A percentile compares a stretch with the other conserved stretches of the same genome.
Conservation (phyloP, 2,888 invertebrate genomes). For the Pseudococcus longispinus region DNA sequence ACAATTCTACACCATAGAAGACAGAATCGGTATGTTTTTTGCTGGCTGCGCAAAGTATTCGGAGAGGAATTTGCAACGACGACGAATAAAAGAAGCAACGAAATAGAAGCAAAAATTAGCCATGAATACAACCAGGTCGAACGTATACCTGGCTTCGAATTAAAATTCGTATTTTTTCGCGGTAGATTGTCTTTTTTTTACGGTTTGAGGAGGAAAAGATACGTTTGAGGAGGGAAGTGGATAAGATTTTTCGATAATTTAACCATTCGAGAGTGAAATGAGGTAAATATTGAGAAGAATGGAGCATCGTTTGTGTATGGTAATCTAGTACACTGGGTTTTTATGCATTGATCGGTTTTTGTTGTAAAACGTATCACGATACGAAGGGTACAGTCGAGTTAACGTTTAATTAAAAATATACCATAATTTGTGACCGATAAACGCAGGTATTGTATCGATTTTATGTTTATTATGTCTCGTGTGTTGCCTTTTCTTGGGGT, state of each 20-base stretch:
- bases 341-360: constrained; percentile 30
- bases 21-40: not conserved
- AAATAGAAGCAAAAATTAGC: not conserved
- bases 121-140: not conserved
- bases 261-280: not conserved
- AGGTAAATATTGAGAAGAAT: not conserved
- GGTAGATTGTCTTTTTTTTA: not conserved
- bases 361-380: not conserved
- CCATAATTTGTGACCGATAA: constrained; percentile 29
- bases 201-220: not conserved
- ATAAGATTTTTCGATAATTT: not conserved
- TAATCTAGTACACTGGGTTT: not conserved
- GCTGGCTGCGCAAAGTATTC: not conserved
- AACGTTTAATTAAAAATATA: constrained; percentile 17
- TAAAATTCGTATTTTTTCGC: not conserved
- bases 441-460: not conserved
- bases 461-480: not conserved
- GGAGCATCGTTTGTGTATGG: not conserved
- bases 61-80: not conserved
- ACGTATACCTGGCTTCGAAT: not conserved
- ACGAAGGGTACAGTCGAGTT: not conserved
- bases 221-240: not conserved
- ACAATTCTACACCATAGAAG: not conserved
- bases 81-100: not conserved
- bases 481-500: not conserved